A percentile compares a stretch with the other conserved stretches of the same genome.
These are phyloP conservation scores for Chamaetylas fuelleborni DNA, from an alignment of 2,113 vertebrate genomes.

Conservation along the genomic window DNA sequence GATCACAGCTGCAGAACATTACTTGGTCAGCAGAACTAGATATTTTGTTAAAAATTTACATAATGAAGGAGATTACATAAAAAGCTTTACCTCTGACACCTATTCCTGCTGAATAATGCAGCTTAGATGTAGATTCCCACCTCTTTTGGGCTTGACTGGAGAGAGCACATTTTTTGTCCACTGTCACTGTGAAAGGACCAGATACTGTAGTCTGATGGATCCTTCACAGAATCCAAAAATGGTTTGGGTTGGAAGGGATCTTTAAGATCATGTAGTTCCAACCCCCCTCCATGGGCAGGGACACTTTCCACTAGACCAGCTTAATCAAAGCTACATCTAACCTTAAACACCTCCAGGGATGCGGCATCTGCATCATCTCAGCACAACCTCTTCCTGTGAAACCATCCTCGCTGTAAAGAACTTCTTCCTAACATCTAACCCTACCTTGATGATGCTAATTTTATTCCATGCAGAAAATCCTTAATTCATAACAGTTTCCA, in stretches of 20 bases:
- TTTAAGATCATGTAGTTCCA: not conserved
- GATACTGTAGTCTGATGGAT: not conserved
- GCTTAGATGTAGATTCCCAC: not conserved
- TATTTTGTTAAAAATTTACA: not conserved
- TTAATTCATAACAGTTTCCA: not conserved
- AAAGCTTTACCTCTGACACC: not conserved
- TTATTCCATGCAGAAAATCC: not conserved
- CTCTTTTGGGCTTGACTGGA: not conserved
- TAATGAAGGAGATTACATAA: not conserved
- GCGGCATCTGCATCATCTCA: not conserved
- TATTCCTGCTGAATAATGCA: not conserved
- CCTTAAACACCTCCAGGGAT: not conserved
- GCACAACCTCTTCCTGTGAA: not conserved
- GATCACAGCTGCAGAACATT: not conserved
- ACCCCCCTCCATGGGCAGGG: not conserved
- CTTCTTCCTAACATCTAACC: not conserved
- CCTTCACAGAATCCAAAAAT: not conserved
- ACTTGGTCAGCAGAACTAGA: not conserved
- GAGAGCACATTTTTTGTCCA: not conserved
- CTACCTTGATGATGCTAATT: not conserved
- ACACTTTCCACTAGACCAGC: not conserved
- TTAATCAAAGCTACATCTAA: not conserved
- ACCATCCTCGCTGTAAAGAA: not conserved
- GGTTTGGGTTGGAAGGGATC: not conserved
- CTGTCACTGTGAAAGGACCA: not conserved